Conservation (phyloP, 2,113 vertebrate species). For the Hypanus sabinus region DNA sequence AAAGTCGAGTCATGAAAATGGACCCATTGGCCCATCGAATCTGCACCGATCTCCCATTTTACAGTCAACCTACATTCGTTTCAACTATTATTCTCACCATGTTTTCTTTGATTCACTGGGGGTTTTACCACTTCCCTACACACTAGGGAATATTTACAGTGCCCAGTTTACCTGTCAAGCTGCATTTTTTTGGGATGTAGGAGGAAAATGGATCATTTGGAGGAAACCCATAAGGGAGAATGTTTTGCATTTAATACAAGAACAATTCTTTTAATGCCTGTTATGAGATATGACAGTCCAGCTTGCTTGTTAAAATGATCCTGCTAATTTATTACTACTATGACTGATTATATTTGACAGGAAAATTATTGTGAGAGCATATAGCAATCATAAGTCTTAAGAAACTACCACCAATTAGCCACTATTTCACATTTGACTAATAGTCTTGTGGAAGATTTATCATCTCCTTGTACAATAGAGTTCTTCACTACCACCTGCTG, state of each 20-base stretch:
- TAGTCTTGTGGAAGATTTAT: not conserved
- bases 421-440: not conserved
- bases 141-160: no score
- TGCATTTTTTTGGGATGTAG: no score
- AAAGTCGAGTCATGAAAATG: not conserved
- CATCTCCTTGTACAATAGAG: not conserved
- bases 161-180: no score
- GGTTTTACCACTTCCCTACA: no score
- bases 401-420: not conserved
- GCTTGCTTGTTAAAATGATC: not conserved
- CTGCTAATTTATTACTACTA: not conserved
- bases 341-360: not conserved
- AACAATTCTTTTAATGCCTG: not conserved
- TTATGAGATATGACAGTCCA: not conserved
- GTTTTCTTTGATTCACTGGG: no score
- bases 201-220: no score
- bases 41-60: no score
- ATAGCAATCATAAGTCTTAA: not conserved
- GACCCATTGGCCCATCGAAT: no score
- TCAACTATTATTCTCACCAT: no score
- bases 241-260: not conserved
- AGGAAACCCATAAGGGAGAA: not conserved
- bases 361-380: not conserved
- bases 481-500: not conserved
- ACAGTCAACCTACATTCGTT: no score